phyloP scores from a whole-genome alignment of 2,113 vertebrate genomes.

The Anhinga rufa region DNA sequence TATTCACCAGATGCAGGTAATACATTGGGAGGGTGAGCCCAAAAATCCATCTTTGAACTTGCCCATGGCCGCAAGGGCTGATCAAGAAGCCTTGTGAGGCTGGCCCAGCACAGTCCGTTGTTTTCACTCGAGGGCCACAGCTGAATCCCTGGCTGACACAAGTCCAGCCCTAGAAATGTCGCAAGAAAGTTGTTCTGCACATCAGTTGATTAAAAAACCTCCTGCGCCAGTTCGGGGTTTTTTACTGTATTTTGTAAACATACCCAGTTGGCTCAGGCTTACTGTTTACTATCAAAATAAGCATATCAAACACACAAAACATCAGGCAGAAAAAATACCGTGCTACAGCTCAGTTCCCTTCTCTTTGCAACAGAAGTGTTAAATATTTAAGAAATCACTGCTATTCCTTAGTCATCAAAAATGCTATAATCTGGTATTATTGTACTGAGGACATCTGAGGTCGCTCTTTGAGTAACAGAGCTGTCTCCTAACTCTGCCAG shows the following conservation, averaged over 20 bases:
- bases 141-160: not conserved
- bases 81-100: not conserved
- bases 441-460: slow-evolving; percentile 77
- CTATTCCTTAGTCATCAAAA: slow-evolving; percentile 74
- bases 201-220: slow-evolving; percentile 44
- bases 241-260: slow-evolving; percentile 14
- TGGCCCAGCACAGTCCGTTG: accelerated
- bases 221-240: not conserved
- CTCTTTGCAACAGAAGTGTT: slow-evolving; percentile 17
- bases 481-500: slow-evolving; percentile 74
- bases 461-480: slow-evolving; percentile 73
- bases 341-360: not conserved
- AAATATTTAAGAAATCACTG: slow-evolving; percentile 56
- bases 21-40: not conserved
- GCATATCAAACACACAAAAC: not conserved
- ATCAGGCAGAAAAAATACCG: not conserved
- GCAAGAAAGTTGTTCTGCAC: slow-evolving; percentile 5
- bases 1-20: not conserved
- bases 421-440: slow-evolving; percentile 69
- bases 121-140: not conserved
- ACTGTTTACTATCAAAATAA: slow-evolving; percentile 49
- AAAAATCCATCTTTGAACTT: not conserved
- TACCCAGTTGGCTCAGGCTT: not conserved
- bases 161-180: slow-evolving; percentile 8
- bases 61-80: accelerated